Evolutionary conservation across 2,888 invertebrate genomes (phyloP).

Genomic region (Plebejus anna): DNA sequence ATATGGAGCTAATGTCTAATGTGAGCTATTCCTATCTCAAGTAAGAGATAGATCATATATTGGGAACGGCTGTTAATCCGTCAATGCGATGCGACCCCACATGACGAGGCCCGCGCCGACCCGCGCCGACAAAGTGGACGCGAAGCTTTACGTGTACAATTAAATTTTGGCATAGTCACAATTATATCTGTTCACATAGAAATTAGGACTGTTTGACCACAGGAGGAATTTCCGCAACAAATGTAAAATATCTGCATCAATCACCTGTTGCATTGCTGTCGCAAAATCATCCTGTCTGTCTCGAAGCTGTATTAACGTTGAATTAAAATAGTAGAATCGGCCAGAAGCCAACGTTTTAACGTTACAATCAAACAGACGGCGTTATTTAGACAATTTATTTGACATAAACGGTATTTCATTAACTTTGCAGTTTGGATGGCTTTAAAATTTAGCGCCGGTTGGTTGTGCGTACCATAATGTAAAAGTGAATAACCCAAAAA

Average conservation of each 20-base stretch:
- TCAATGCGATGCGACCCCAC: too few relatives aligned
- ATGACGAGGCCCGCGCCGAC: too few relatives aligned
- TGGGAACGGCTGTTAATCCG: too few relatives aligned
- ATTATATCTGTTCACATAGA: too few relatives aligned
- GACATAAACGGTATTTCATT: conserved; percentile 10
- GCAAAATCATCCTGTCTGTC: neutral
- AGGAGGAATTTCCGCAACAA: too few relatives aligned
- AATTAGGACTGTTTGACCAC: too few relatives aligned
- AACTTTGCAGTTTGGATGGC: conserved; percentile 13
- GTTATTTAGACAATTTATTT: conserved; percentile 16
- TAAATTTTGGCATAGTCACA: neutral
- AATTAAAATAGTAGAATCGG: neutral
- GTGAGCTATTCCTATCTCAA: too few relatives aligned
- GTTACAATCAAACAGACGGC: neutral
- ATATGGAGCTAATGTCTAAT: too few relatives aligned
- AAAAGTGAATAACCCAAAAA: neutral
- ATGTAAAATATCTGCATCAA: too few relatives aligned
- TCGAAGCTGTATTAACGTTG: neutral
- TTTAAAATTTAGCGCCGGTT: neutral
- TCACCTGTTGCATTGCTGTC: too few relatives aligned
- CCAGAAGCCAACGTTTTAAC: neutral
- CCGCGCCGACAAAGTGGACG: too few relatives aligned
- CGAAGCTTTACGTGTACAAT: neutral
- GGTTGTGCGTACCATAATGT: neutral
- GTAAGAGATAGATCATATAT: too few relatives aligned